Evolutionary conservation across 2,113 vertebrate genomes (phyloP).

Genomic region (Chauna torquata): DNA sequence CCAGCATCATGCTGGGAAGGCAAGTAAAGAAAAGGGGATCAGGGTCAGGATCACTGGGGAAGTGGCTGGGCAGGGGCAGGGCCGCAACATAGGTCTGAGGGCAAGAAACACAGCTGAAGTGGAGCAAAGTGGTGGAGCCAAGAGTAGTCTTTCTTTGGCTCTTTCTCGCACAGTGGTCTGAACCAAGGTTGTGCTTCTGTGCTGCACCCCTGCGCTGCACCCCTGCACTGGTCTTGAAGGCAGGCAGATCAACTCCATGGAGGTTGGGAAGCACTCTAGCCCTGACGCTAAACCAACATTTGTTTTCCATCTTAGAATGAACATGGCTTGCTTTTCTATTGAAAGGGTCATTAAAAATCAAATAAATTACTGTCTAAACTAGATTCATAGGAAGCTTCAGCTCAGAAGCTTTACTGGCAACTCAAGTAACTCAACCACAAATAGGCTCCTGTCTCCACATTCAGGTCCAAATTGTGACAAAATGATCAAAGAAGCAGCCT

Average conservation of each 20-base stretch:
- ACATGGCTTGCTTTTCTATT: background rate
- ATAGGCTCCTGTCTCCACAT: background rate
- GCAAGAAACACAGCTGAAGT: background rate
- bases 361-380: background rate
- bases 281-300: background rate
- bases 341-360: background rate
- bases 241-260: background rate
- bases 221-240: background rate
- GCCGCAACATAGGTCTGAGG: background rate
- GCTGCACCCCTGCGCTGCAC: no score
- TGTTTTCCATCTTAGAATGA: background rate
- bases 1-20: no score
- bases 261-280: rapidly evolving
- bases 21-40: background rate
- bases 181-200: background rate
- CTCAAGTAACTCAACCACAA: background rate
- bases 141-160: rapidly evolving
- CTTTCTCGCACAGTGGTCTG: background rate
- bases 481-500: background rate
- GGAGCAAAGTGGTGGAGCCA: background rate
- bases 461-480: background rate
- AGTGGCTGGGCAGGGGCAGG: rapidly evolving
- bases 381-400: background rate
- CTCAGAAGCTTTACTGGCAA: background rate
- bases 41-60: background rate